Evolutionary conservation across 64 coral and sea anemone species (phyloP).

Genomic region (Hydrozoanthus tunicans): DNA sequence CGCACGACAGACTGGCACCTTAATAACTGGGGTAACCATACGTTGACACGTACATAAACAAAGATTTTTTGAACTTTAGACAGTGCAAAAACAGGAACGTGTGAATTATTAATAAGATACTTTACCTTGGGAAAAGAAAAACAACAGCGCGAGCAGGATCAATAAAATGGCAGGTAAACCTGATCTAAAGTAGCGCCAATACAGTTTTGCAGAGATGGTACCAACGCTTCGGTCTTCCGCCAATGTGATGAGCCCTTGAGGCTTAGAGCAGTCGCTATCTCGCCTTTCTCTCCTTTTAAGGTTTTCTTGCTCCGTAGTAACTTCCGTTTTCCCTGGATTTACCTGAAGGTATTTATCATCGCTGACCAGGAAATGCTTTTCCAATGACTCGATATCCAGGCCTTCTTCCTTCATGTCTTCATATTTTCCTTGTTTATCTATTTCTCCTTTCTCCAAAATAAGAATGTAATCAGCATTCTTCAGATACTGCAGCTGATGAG

Average conservation of each 20-base stretch:
- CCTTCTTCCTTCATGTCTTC: constrained; percentile 75
- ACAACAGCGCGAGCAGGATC: constrained; percentile 66
- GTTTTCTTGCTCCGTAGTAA: constrained; percentile 72
- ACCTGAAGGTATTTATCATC: constrained; percentile 85
- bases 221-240: constrained; percentile 82
- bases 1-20: no score
- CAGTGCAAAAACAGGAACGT: no score
- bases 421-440: constrained; percentile 76
- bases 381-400: constrained; percentile 81
- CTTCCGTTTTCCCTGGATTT: constrained; percentile 51
- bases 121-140: constrained; percentile 87
- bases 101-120: not conserved
- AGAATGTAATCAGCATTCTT: constrained; percentile 90
- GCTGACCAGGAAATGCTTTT: constrained; percentile 72
- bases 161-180: constrained; percentile 76
- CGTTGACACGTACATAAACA: no score
- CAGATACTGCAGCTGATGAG: constrained; percentile 90
- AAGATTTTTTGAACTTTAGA: no score
- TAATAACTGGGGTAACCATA: no score
- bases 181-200: constrained; percentile 89
- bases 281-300: constrained; percentile 57
- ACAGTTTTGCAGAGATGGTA: constrained; percentile 78
- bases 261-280: constrained; percentile 69
- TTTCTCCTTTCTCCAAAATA: constrained; percentile 79
- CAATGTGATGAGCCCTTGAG: constrained; percentile 58